These are phyloP conservation scores for Halisarca cf. caerulea DNA, from an alignment of 37 sponge, comb jelly and placozoan species.

Conservation along the genomic window DNA sequence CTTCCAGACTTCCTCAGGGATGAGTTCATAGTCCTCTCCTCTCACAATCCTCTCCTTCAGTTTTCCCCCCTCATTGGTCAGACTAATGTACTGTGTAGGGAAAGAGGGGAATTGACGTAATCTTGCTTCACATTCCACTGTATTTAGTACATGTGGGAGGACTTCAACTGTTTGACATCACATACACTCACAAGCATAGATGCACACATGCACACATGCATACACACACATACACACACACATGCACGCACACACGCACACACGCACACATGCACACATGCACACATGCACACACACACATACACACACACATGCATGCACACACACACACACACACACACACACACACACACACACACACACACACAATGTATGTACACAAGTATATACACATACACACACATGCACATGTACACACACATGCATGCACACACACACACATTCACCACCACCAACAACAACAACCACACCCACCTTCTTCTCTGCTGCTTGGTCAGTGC, in stretches of 20 bases:
- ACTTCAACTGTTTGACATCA: no score
- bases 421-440: constrained; percentile 25
- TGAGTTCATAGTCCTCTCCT: constrained; percentile 59
- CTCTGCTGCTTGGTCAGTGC: background rate
- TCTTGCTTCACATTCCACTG: no score
- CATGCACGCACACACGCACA: no score
- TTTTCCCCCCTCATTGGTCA: constrained; percentile 29
- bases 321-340: constrained; percentile 32
- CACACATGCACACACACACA: background rate
- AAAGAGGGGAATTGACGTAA: no score
- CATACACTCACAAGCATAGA: no score
- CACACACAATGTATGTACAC: no score
- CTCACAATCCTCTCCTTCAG: background rate
- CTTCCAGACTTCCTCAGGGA: constrained; percentile 90
- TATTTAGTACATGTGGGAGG: no score
- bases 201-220: background rate
- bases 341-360: constrained; percentile 32
- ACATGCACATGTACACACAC: constrained; percentile 14
- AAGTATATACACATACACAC: constrained; percentile 26
- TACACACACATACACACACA: background rate
- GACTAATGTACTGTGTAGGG: constrained; percentile 9
- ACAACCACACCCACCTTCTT: background rate
- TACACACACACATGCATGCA: constrained; percentile 14
- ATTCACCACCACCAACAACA: background rate
- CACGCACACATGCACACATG: background rate